These are phyloP conservation scores for Erpornis zantholeuca DNA, from an alignment of 2,113 vertebrate genomes.

Conservation along the genomic window DNA sequence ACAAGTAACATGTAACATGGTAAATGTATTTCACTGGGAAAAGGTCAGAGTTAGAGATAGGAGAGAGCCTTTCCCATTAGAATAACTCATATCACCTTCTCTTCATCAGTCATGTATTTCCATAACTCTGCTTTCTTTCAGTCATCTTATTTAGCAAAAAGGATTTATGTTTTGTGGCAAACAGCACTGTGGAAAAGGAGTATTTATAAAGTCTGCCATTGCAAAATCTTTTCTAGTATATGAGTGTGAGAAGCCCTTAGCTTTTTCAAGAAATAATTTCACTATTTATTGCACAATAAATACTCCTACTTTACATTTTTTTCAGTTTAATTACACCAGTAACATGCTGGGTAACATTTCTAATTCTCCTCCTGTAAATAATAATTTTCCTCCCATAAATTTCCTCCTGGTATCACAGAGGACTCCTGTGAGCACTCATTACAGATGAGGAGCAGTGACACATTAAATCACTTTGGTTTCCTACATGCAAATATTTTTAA, in stretches of 20 bases:
- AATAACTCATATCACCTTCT: background rate
- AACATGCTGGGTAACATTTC: background rate
- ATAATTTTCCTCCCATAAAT: background rate
- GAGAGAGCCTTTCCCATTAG: background rate
- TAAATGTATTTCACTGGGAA: background rate
- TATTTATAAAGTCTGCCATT: background rate
- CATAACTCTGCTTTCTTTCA: background rate
- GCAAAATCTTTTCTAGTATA: background rate
- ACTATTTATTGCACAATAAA: background rate
- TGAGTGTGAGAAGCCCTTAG: background rate
- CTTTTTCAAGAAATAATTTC: background rate
- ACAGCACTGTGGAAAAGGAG: background rate
- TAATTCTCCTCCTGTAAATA: constrained; percentile 9
- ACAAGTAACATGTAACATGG: background rate
- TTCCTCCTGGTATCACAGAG: background rate
- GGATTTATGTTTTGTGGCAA: constrained; percentile 4
- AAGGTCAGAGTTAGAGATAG: constrained; percentile 11
- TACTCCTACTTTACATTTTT: background rate
- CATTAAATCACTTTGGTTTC: background rate
- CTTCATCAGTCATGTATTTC: background rate
- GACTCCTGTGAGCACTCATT: background rate
- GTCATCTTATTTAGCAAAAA: background rate
- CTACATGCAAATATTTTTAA: background rate
- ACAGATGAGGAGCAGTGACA: background rate
- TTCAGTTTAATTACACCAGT: constrained; percentile 20